These are phyloP conservation scores for Parauchenoglanis ngamensis DNA, from an alignment of 2,797 vertebrate species.

Conservation along the genomic window DNA sequence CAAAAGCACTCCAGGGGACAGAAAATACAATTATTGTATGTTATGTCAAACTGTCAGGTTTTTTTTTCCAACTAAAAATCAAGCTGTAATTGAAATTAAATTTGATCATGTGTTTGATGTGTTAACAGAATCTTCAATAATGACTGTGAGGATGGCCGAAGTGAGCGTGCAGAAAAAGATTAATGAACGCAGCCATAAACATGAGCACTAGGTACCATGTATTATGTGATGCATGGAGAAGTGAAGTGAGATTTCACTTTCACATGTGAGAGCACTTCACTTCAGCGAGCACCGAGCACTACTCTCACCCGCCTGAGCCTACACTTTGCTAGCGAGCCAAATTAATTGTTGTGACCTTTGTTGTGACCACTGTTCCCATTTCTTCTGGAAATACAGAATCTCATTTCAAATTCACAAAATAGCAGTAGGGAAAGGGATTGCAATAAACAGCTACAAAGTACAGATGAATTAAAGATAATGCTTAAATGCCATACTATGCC, in stretches of 20 bases:
- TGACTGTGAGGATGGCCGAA: neutral
- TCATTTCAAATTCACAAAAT: neutral
- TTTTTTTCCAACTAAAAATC: neutral
- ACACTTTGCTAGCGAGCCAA: neutral
- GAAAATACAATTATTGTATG: neutral
- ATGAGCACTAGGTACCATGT: neutral
- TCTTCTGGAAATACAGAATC: neutral
- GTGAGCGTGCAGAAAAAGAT: neutral
- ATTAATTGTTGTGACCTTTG: neutral
- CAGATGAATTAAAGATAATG: neutral
- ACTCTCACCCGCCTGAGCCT: neutral
- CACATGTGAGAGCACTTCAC: neutral
- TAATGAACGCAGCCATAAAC: neutral
- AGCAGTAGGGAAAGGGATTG: neutral
- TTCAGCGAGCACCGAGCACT: neutral
- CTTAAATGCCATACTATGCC: neutral
- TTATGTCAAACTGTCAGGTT: neutral
- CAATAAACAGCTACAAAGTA: neutral
- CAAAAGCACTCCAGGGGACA: neutral
- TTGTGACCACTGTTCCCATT: neutral
- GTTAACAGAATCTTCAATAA: neutral
- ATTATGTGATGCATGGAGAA: neutral
- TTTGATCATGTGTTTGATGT: neutral
- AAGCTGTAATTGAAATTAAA: neutral
- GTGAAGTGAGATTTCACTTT: neutral